phyloP scores from a whole-genome alignment of 2,888 invertebrate genomes.

The Leptarthrus brevirostris region DNA sequence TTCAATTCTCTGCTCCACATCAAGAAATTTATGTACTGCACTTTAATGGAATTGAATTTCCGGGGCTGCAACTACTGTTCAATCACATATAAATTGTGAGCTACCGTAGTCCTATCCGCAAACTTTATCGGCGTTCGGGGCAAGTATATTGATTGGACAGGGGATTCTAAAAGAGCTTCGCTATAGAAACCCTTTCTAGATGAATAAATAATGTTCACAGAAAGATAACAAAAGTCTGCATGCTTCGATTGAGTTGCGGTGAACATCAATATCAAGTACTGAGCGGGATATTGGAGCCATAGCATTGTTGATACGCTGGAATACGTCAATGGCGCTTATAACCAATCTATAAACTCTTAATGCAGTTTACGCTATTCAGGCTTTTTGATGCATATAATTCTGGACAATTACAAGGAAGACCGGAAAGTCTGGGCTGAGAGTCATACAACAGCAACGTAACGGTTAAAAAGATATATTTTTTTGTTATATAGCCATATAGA shows the following conservation, averaged over 20 bases:
- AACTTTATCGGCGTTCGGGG: slow-evolving; percentile 26
- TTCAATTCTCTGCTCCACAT: background rate
- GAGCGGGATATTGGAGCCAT: background rate
- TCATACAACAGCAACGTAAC: no score
- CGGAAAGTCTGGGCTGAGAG: background rate
- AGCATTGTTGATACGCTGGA: slow-evolving; percentile 8
- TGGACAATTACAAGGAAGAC: background rate
- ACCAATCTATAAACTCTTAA: background rate
- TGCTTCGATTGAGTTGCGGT: slow-evolving; percentile 22
- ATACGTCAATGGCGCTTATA: slow-evolving; percentile 3
- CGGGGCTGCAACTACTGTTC: slow-evolving; percentile 16
- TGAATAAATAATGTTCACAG: slow-evolving; percentile 42
- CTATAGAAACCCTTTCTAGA: slow-evolving; percentile 34
- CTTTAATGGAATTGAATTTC: slow-evolving; percentile 25
- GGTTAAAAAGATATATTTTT: no score
- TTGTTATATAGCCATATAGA: no score
- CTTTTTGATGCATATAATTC: background rate
- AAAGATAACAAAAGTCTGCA: slow-evolving; percentile 43
- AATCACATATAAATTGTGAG: slow-evolving; percentile 35
- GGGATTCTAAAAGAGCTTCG: background rate
- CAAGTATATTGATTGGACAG: slow-evolving; percentile 29
- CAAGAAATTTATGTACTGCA: background rate
- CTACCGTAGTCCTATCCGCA: background rate
- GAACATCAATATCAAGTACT: slow-evolving; percentile 32
- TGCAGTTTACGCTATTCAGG: background rate